phyloP scores from a whole-genome alignment of 2,113 vertebrate genomes.

The Channa argus region DNA sequence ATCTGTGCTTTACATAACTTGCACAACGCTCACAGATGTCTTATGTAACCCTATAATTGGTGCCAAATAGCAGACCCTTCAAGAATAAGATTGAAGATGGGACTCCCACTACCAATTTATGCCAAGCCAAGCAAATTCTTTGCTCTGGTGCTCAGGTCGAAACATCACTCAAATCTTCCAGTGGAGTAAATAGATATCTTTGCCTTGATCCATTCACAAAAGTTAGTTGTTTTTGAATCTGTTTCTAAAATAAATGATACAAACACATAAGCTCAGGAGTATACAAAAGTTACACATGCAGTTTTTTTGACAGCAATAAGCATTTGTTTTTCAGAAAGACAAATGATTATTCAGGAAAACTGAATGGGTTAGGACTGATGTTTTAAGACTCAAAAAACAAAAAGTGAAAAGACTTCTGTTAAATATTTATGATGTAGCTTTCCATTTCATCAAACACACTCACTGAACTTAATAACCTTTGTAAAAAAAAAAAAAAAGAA shows the following conservation, averaged over 20 bases:
- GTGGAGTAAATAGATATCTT: constrained; percentile 23
- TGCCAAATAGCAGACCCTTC: constrained; percentile 59
- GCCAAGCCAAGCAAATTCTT: constrained; percentile 54
- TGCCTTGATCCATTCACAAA: constrained; percentile 21
- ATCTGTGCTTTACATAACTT: constrained; percentile 62
- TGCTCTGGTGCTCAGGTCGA: constrained; percentile 18
- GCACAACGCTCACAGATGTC: constrained; percentile 23
- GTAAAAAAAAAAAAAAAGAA: too few relatives aligned
- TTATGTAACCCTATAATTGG: constrained; percentile 58
- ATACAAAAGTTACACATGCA: neutral
- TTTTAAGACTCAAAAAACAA: too few relatives aligned
- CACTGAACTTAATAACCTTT: neutral
- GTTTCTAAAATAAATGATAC: neutral
- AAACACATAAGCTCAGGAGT: neutral
- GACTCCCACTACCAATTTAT: constrained; percentile 19
- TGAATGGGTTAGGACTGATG: neutral
- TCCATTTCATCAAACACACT: neutral
- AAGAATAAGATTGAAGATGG: constrained; percentile 48
- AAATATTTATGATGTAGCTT: neutral
- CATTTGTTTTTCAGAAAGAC: neutral
- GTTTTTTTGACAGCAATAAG: neutral
- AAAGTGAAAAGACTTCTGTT: neutral
- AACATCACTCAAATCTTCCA: constrained; percentile 16
- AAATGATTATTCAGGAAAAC: neutral
- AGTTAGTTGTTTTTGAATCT: neutral